phyloP scores from a whole-genome alignment of 1,140 invertebrate species.

The Heliothis virescens region DNA sequence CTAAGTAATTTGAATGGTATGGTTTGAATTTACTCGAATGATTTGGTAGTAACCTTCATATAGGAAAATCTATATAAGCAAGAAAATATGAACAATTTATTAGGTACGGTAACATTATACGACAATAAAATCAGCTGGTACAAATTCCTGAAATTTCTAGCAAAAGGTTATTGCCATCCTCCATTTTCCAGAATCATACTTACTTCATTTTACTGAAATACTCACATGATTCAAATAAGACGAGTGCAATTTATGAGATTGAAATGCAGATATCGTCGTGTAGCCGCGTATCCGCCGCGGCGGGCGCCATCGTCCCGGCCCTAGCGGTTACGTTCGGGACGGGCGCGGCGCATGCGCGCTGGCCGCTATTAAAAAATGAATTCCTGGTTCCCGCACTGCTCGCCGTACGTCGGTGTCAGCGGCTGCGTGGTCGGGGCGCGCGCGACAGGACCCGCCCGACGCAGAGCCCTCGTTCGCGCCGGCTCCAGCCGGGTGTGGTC shows the following conservation, averaged over 20 bases:
- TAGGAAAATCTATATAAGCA: not conserved
- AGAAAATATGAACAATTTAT: not conserved
- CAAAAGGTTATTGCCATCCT: too few relatives aligned
- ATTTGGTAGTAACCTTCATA: not conserved
- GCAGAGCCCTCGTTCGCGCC: constrained; percentile 19
- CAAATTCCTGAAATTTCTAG: too few relatives aligned
- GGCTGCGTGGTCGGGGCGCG: constrained; percentile 65
- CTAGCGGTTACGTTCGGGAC: constrained; percentile 30
- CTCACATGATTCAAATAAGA: not conserved
- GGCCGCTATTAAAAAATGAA: constrained; percentile 76
- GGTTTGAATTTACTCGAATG: not conserved
- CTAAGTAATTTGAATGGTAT: not conserved
- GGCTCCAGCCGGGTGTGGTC: constrained; percentile 55
- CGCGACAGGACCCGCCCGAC: constrained; percentile 61
- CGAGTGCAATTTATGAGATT: not conserved
- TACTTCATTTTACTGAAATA: too few relatives aligned
- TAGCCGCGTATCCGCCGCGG: constrained; percentile 18
- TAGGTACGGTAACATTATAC: too few relatives aligned
- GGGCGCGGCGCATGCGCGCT: constrained; percentile 71
- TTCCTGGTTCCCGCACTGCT: constrained; percentile 76
- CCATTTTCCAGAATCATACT: too few relatives aligned
- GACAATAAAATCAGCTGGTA: too few relatives aligned
- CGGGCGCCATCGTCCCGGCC: constrained; percentile 26
- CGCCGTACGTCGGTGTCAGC: constrained; percentile 69
- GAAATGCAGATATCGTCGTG: not conserved